Percentiles rank a stretch among this genome's conserved stretches.
phyloP scores from a whole-genome alignment of 1,140 invertebrate species.

The Paramacrobiotus metropolitanus region DNA sequence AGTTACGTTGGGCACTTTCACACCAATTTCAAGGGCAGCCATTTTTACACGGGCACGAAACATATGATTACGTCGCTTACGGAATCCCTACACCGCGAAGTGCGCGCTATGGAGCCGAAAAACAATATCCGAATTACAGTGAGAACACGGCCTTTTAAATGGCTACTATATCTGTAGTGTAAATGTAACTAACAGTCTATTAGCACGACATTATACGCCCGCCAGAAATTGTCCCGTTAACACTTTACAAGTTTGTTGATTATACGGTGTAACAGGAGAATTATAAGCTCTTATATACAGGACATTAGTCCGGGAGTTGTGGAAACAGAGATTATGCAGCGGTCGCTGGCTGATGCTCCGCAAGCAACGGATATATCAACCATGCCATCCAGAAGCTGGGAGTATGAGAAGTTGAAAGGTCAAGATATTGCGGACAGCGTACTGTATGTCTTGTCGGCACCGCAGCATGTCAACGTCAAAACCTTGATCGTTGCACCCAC shows the following conservation, averaged over 20 bases:
- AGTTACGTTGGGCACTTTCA: too few species aligned
- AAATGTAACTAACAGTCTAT: too few species aligned
- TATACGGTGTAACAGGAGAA: too few species aligned
- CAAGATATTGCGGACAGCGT: background rate
- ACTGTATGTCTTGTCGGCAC: background rate
- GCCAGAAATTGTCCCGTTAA: too few species aligned
- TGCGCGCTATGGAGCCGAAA: background rate
- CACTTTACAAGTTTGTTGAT: too few species aligned
- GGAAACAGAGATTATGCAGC: background rate
- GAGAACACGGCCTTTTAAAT: too few species aligned
- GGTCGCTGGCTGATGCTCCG: background rate
- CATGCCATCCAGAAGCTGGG: too few species aligned
- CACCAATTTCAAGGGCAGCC: slow-evolving; percentile 16
- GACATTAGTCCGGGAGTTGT: background rate
- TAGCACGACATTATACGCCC: too few species aligned
- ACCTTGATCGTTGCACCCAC: too few species aligned
- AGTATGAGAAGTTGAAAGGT: too few species aligned
- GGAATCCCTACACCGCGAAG: background rate
- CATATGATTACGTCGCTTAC: background rate
- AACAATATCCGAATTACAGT: background rate
- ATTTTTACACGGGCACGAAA: background rate
- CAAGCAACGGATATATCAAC: too few species aligned
- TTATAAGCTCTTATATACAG: background rate
- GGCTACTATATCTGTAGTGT: too few species aligned
- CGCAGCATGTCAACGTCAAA: background rate